phyloP scores from a whole-genome alignment of 2,888 invertebrate species.

The Yponomeuta plumbellus region DNA sequence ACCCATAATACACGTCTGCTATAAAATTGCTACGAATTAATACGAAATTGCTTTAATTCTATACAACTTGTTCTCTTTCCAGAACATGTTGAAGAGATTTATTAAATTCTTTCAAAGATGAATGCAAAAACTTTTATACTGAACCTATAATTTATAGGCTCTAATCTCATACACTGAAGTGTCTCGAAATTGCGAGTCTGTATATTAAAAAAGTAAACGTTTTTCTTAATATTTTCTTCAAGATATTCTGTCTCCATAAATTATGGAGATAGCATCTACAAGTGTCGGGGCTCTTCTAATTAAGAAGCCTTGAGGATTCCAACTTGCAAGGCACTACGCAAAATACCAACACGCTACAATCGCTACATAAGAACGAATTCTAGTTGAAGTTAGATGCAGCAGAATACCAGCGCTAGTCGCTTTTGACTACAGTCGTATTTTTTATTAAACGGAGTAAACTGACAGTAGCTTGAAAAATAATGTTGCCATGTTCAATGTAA shows the following conservation, averaged over 20 bases:
- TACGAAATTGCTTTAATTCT: not conserved
- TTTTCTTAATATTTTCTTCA: not conserved
- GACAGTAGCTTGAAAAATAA: too few relatives aligned
- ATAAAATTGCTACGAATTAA: too few relatives aligned
- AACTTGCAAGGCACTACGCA: not conserved
- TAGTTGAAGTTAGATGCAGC: too few relatives aligned
- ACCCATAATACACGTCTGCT: not conserved
- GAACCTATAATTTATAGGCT: not conserved
- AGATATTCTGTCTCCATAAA: not conserved
- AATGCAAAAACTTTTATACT: not conserved
- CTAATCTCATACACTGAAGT: not conserved
- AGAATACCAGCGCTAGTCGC: too few relatives aligned
- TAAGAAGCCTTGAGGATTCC: not conserved
- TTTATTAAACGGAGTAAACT: too few relatives aligned
- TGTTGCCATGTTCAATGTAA: too few relatives aligned
- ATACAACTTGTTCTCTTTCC: not conserved
- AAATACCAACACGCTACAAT: not conserved
- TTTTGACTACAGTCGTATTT: too few relatives aligned
- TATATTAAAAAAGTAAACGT: not conserved
- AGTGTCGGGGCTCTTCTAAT: constrained; percentile 1
- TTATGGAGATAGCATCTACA: not conserved
- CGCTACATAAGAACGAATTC: not conserved
- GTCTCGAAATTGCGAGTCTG: not conserved
- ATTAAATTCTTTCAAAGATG: not conserved
- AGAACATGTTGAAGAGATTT: not conserved